phyloP scores from a whole-genome alignment of 2,797 vertebrate genomes.

The Manis javanica region DNA sequence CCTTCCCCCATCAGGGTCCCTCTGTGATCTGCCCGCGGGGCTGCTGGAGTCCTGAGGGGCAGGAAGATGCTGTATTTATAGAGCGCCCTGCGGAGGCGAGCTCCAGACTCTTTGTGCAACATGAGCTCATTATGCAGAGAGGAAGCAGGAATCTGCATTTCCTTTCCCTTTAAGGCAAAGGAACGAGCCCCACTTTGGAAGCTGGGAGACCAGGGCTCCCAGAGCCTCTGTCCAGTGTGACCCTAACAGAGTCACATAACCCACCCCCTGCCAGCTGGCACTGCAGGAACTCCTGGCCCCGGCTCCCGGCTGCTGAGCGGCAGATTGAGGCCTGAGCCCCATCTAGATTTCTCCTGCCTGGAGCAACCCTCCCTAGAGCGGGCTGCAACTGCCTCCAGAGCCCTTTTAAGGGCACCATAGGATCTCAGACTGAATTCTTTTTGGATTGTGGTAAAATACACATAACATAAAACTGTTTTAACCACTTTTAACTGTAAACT shows the following conservation, averaged over 20 bases:
- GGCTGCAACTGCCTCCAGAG: background rate
- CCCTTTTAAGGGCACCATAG: background rate
- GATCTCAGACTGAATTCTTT: background rate
- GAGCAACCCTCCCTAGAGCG: background rate
- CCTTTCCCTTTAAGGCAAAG: conserved; percentile 49
- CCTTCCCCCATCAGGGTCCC: background rate
- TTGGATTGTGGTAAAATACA: background rate
- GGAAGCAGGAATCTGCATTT: background rate
- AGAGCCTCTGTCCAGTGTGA: background rate
- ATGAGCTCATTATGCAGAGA: conserved; percentile 58
- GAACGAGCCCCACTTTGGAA: background rate
- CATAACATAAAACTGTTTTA: background rate
- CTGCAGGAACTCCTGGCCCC: background rate
- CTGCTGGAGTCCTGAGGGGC: background rate
- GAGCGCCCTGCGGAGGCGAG: conserved; percentile 63
- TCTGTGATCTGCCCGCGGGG: background rate
- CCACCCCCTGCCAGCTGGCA: background rate
- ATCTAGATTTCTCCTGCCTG: rapidly evolving
- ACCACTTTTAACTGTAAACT: background rate
- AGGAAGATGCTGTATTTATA: conserved; percentile 63
- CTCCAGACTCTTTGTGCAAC: conserved; percentile 30
- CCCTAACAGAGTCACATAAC: background rate
- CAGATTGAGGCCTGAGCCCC: background rate
- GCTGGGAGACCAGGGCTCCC: background rate
- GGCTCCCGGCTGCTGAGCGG: background rate